Base-by-base conservation (phyloP, 2,113 vertebrate species). In the Bambusicola thoracicus region DNA sequence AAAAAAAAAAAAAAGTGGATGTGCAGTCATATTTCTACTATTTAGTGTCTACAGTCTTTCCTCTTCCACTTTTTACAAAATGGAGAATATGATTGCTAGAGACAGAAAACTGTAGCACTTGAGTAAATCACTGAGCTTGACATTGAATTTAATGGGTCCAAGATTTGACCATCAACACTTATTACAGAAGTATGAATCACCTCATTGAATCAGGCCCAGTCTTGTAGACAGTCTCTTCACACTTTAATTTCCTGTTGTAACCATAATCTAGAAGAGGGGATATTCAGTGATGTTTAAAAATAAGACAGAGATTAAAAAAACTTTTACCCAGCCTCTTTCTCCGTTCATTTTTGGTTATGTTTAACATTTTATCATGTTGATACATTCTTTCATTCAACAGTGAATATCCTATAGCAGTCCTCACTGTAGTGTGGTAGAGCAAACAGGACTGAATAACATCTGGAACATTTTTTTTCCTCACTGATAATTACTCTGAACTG, bases 201-300 rank as follows among this genome's bases (percentile, higher is more conserved):
- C 40, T 72, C 61, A 70, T 68, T 90, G 93, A 92, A 72, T 53
- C 27, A 78, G 73, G 56, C 83, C 67, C 72, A 87, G 51, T 65
- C 68, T 75, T 94, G 59, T 58, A 91, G 69, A 56, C 76, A 94
- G 48, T n/a, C 48, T 88, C 62, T 94, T 94, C 90, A 86, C 83
- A 90, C 81, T 96, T 96, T 96, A 96, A 96, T 95, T 96, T 96
- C 90, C 96, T 95, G 90, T 90, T 53, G 43, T 72, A 90, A 51
- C 76, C 80, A 93, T 75, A 84, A 84, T 61, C 43, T 94, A 53
- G 76, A 81, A 91, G 27, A 78, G 11, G 56, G 24, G 40, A 68
- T 90, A 84, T 90, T 85, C 92, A 74, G 80, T 81, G 65, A 51
- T 68, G 25, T 70, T 91, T 80, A 81, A 85, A 89, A 91, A 67